Evolutionary conservation across 2,888 invertebrate species (phyloP), one percentile per base, ranked within the genome.

Genomic region (Helleia helle): DNA sequence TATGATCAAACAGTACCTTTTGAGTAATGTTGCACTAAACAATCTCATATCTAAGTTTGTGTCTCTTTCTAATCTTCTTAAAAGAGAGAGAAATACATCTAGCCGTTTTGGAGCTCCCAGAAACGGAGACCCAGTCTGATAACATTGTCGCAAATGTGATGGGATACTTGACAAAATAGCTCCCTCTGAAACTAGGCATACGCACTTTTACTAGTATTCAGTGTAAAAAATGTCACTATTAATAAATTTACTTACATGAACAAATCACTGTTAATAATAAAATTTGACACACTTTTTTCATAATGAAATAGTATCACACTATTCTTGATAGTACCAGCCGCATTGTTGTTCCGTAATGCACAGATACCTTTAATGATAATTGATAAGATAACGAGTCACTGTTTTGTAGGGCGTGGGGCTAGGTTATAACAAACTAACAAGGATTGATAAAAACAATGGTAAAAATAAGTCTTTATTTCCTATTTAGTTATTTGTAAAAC

Each of bases 31-130:
- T 8, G 87, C 75, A 41, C 87, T 81, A 31, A 90, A 67, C 43
- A 85, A 59, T 55, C 89, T 76, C 58, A 89, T 74, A 54, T 90
- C 85, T 4, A 87, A 69, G 48, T 79, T 81, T 1, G 76, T 71
- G 27, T 83, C 71, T 39, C 67, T 61, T 59, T 92, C 91, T 40
- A 90, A 64, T 66, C 89, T 90, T 51, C 87, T 81, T 22, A 91
- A 52, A 7, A 91, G 62, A 40, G 90, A 90, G 13, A 91, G 67
- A 39, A 89, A 71, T 1, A 88, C 75, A 48, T 86, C 87, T 3
- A 90, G 63, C 11, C 88, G 87, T 44, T 86, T 69, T 0, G 91
- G 90, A 15, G 88, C 81, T 31, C 71, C 67, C 12, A 79, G 56
- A 18, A 68, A 54, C 0, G 85, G 81, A 1, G 77, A 83, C 12